Base-by-base conservation (phyloP, 2,888 invertebrate species). In the Latrodectus hesperus region DNA sequence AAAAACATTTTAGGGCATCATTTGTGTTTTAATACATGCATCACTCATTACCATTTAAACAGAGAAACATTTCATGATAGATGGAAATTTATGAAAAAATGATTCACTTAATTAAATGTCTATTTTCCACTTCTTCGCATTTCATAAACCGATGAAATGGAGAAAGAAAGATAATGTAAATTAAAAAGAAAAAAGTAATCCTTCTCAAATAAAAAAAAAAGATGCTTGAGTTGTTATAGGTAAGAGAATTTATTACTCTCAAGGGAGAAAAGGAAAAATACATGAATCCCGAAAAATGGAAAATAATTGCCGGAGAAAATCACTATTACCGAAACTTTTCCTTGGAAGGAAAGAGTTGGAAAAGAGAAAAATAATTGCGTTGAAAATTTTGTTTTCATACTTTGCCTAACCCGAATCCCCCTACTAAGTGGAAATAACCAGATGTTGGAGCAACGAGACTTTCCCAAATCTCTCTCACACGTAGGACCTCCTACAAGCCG, bases 351-450 rank as follows among this genome's bases (percentile, higher is more conserved):
- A 38, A 38, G 38, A 38, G 38, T 38, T 38, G 38, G 38, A 38
- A 38, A 38, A 10, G 26, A 51, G 65, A 64, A 38, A 60, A 70
- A 68, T 83, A 83, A 83, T 83, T 83, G 82, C 65, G 60, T n/a
- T 17, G 70, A 52, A 71, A 83, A 83, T 16, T 83, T 83, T 83
- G 74, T 83, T 83, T 83, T 83, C 82, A 83, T 38, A 38, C 76
- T 83, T 70, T 70, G 70, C 52, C 22, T n/a, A 74, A 74, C 60
- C 72, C 65, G 26, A 52, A 55, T 53, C 68, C 53, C 22, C 52
- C 52, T 9, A 14, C 60, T 22, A 68, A 77, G 68, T 68, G 77
- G 68, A 77, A 70, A 74, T 38, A 38, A 49, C 55, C 82, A 83
- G 82, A 75, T 83, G 82, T 68, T 76, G n/a, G 51, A 65, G 17